phyloP scores from a whole-genome alignment of 2,888 invertebrate genomes.

The Isoperla grammatica region DNA sequence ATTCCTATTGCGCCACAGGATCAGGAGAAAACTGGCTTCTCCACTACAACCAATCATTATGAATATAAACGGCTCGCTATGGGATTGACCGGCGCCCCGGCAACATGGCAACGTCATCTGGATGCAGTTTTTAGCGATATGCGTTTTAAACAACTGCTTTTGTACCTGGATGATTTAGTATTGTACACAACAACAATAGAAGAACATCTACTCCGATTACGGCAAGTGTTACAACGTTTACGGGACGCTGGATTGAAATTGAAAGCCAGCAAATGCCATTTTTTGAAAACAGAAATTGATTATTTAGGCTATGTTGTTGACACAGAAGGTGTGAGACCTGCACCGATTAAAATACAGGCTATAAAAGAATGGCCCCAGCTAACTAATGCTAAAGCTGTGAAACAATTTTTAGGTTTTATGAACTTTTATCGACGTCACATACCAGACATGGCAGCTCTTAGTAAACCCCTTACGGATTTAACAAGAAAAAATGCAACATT shows the following conservation, averaged over 20 bases:
- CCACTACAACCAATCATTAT: too few relatives aligned
- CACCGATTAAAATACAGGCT: slow-evolving; percentile 32
- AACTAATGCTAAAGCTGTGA: slow-evolving; percentile 25
- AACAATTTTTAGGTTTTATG: slow-evolving; percentile 34
- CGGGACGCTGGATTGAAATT: slow-evolving; percentile 28
- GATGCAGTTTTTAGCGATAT: too few relatives aligned
- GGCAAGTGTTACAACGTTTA: slow-evolving; percentile 28
- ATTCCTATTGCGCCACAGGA: too few relatives aligned
- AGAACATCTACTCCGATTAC: slow-evolving; percentile 28
- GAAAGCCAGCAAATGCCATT: slow-evolving; percentile 33
- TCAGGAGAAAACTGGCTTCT: too few relatives aligned
- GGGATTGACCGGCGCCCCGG: too few relatives aligned
- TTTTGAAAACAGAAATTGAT: slow-evolving; percentile 27
- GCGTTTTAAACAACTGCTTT: too few relatives aligned
- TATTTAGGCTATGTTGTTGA: slow-evolving; percentile 36
- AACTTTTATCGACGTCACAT: slow-evolving; percentile 37
- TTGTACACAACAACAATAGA: not conserved
- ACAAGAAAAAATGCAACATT: slow-evolving; percentile 31
- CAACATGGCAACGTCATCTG: too few relatives aligned
- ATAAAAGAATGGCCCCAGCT: slow-evolving; percentile 31
- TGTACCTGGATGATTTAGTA: not conserved
- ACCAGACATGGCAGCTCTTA: slow-evolving; percentile 31
- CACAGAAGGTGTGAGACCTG: slow-evolving; percentile 32
- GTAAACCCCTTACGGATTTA: slow-evolving; percentile 34
- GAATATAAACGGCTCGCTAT: too few relatives aligned